Evolutionary conservation across 2,888 invertebrate species (phyloP).

Genomic region (Hartigia nigra): DNA sequence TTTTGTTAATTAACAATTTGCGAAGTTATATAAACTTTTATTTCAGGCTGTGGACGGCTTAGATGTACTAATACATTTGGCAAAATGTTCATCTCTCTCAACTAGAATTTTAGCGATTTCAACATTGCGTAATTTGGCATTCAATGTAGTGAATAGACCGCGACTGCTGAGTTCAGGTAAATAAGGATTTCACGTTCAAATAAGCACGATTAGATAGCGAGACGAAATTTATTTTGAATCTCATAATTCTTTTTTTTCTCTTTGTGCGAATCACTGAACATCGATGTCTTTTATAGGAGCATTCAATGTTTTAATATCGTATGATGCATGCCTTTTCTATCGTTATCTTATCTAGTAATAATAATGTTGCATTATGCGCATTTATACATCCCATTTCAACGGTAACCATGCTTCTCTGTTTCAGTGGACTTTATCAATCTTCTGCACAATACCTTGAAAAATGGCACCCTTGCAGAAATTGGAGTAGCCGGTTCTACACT

Average conservation of each 20-base stretch:
- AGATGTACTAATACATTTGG: conserved; percentile 59
- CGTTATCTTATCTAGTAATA: background rate
- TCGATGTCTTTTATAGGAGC: background rate
- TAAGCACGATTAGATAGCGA: background rate
- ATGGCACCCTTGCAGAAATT: conserved; percentile 65
- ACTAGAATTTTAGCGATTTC: conserved; percentile 64
- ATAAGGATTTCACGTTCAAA: conserved; percentile 12
- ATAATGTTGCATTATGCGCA: background rate
- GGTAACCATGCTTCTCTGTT: conserved; percentile 32
- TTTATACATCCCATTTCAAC: background rate
- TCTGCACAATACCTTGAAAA: conserved; percentile 64
- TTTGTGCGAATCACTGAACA: background rate
- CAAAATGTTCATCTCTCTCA: conserved; percentile 48
- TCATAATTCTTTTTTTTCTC: background rate
- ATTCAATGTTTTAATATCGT: background rate
- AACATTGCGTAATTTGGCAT: conserved; percentile 70
- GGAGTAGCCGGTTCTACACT: conserved; percentile 69
- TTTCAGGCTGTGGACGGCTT: conserved; percentile 56
- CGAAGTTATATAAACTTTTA: background rate
- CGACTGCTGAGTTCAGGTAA: conserved; percentile 68
- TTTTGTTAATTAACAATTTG: background rate
- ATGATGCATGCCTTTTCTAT: background rate
- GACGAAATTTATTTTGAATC: conserved; percentile 1
- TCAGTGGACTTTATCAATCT: conserved; percentile 68
- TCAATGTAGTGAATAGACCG: conserved; percentile 69